Percentiles rank a stretch among this genome's conserved stretches.
Conservation (phyloP, 1,140 invertebrate genomes). For the Onthophagus taurus region DNA sequence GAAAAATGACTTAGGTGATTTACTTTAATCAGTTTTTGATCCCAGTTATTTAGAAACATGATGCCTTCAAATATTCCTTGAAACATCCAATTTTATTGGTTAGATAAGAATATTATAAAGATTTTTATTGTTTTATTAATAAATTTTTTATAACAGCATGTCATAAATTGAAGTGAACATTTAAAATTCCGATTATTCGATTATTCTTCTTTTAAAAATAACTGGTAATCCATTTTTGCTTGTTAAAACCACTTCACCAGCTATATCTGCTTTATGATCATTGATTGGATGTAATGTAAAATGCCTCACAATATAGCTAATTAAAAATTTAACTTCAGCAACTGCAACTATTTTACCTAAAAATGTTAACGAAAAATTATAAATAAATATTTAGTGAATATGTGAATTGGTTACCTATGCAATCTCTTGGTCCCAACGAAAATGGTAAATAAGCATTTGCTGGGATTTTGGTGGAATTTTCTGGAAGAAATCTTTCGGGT, state of each 20-base stretch:
- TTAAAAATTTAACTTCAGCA: neutral
- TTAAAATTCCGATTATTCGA: no score
- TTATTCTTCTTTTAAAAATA: neutral
- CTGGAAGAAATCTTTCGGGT: constrained; percentile 62
- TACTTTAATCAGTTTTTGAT: no score
- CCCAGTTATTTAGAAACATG: no score
- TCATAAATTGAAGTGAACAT: no score
- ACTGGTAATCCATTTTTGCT: constrained; percentile 1
- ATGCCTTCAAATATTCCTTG: no score
- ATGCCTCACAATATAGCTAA: neutral
- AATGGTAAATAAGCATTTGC: constrained; percentile 64
- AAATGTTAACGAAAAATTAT: neutral
- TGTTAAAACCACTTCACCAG: constrained; percentile 1
- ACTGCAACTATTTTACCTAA: neutral
- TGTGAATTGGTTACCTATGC: constrained; percentile 47
- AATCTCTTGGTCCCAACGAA: constrained; percentile 63
- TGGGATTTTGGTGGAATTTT: constrained; percentile 46
- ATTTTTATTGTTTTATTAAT: no score
- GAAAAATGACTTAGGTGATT: no score
- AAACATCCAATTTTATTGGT: no score
- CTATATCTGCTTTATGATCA: neutral
- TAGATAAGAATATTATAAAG: no score
- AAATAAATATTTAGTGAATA: neutral
- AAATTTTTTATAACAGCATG: no score
- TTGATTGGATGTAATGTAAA: neutral